phyloP scores from a whole-genome alignment of 2,888 invertebrate genomes.

The Dascillus cervinus region DNA sequence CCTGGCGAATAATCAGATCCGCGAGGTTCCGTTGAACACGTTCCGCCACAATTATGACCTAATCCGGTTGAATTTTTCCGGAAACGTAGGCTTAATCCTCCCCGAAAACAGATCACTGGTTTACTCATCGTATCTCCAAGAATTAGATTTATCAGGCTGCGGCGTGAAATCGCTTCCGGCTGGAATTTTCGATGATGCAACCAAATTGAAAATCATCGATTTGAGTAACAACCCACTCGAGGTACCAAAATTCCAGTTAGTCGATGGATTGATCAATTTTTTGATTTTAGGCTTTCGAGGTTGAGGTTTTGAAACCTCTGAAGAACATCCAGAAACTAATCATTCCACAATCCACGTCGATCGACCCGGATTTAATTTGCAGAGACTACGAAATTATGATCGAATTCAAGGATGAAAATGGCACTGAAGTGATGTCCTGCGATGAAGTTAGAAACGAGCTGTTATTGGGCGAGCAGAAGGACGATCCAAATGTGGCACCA shows the following conservation, averaged over 20 bases:
- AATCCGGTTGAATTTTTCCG: constrained; percentile 43
- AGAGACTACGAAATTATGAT: no score
- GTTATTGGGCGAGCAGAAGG: no score
- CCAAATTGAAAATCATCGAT: constrained; percentile 33
- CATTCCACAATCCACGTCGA: no score
- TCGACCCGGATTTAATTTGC: no score
- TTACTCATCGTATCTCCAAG: constrained; percentile 30
- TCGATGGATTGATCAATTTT: no score
- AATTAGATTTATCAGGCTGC: constrained; percentile 37
- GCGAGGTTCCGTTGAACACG: constrained; percentile 43
- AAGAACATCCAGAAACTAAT: no score
- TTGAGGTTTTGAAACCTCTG: no score
- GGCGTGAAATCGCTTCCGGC: constrained; percentile 35
- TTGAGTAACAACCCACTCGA: constrained; percentile 36
- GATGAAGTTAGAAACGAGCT: no score
- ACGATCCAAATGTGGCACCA: neutral
- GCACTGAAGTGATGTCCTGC: no score
- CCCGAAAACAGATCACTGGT: constrained; percentile 32
- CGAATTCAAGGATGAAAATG: no score
- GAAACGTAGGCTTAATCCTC: constrained; percentile 36
- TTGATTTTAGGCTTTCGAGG: no score
- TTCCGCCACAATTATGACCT: constrained; percentile 39
- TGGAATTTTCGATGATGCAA: constrained; percentile 36
- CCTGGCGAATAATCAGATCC: constrained; percentile 39
- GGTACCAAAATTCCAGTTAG: no score